Evolutionary conservation across 2,113 vertebrate species (phyloP), one percentile per base, ranked within the genome.

Genomic region (Rhagologus leucostigma): DNA sequence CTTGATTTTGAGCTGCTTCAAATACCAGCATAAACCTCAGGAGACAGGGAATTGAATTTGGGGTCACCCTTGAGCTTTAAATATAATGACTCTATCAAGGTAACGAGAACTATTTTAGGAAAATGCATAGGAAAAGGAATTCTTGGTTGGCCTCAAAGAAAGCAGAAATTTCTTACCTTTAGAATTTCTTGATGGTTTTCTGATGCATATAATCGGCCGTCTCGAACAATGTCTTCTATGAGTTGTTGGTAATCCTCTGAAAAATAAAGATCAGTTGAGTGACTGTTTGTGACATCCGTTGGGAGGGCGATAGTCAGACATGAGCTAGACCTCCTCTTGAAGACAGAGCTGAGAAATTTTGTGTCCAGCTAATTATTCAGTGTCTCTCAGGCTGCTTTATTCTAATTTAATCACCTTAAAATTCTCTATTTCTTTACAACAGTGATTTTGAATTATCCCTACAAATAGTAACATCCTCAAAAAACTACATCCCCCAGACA

Each of bases 171-270:
- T 96, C 96, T 50, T 93, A 99, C 99, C 98, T 99, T 99, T 92
- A 99, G 92, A 85, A 99, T 99, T 88, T 99, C 99, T 96, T 99
- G 99, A 96, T 99, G 99, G 84, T 99, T 99, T 97, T 99, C 99
- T 2, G 99, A 99, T 91, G 99, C 99, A 1, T 99, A 99, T 75
- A 99, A 98, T 59, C 99, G 97, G 16, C 99, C 99, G 3, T 99
- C 99, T 19, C 99, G 97, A 65, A 99, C 99, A 46, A 99, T 99
- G 68, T 99, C 99, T 95, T 99, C 99, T 96, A 99, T 99, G 67
- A 99, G 95, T 81, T 99, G 99, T 96, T 99, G 99, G 97, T 99
- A 99, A 96, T 99, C 99, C 98, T 99, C 99, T 99, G 97, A 16
- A 97, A 96, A 93, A 75, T 33, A 96, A 76, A 91, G 53, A 41